Evolutionary conservation across 2,888 invertebrate genomes (phyloP), one percentile per base, ranked within the genome.

Genomic region (Micoletzkya japonica): DNA sequence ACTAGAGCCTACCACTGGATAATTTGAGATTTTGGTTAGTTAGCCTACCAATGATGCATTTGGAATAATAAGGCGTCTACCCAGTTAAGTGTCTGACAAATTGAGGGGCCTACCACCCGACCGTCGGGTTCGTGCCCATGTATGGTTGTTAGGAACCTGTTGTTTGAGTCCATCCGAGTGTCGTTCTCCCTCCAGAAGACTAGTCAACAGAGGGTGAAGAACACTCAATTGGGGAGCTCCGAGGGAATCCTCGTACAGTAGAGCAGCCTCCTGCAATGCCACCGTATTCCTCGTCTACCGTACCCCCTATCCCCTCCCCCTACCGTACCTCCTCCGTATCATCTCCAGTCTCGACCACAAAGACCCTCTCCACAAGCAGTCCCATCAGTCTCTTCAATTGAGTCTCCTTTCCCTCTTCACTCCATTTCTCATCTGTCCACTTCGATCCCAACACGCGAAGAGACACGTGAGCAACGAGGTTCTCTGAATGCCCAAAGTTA

Each of bases 361-460:
- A 80, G 10, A 77, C 77, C 32, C 77, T 59, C 34, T 78, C 79
- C 54, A 77, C 73, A 36, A 83, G 74, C 36, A 79, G 60, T 10
- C 74, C 71, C 60, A 83, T 76, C 50, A 76, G 74, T 49, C 81
- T 70, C 56, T 75, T 76, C n/a, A 83, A 50, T 36, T 80, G 80
- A 17, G 74, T 73, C 4, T 76, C 72, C 44, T 80, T 71, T 4
- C 70, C 52, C 36, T 80, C 81, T 20, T 75, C 79, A 66, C 73
- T 56, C 81, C 81, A 81, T 56, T 73, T 73, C 3, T 70, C 58
- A 37, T 74, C 72, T 17, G 75, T 66, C 71, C 76, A 74, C 17
- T 76, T 67, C 49, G 79, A 73, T n/a, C 76, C 79, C 24, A 81
- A 69, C 3, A 77, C 77, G 7, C 83, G 76, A 44, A 83, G 74